These are phyloP conservation scores for Antidorcas marsupialis DNA, from an alignment of 2,113 vertebrate genomes.

Conservation along the genomic window DNA sequence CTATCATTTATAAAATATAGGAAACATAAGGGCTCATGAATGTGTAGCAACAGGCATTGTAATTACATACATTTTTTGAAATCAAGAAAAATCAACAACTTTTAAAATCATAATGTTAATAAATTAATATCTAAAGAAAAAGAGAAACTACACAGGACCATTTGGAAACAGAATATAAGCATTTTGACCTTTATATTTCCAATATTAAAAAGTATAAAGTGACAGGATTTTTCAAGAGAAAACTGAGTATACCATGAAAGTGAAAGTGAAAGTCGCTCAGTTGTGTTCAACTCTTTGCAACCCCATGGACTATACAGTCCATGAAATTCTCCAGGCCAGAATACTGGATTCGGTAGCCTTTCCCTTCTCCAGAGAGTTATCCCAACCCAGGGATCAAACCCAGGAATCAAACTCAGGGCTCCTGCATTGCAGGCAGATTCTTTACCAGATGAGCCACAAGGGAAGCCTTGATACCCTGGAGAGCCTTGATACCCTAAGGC, in stretches of 20 bases:
- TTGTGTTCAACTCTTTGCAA: neutral
- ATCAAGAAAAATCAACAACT: neutral
- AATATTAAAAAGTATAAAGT: neutral
- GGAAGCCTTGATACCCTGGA: neutral
- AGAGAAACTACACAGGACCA: neutral
- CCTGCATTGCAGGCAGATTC: neutral
- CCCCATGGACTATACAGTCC: neutral
- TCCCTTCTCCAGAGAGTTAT: neutral
- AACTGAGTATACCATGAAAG: neutral
- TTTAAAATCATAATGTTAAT: neutral
- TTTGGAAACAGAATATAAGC: neutral
- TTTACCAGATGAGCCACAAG: neutral
- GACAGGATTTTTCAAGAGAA: neutral
- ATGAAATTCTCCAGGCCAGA: neutral
- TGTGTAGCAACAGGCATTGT: neutral
- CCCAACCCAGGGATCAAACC: neutral
- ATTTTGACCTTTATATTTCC: neutral
- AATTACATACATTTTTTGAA: neutral
- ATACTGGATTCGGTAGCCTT: neutral
- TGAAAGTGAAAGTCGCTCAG: neutral
- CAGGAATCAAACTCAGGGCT: neutral
- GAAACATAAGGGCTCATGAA: neutral
- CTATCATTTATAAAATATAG: neutral
- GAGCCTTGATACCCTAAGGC: neutral
- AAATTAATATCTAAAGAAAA: neutral